Conservation (phyloP, 2,888 invertebrate genomes). For the Nomada goodeniana region DNA sequence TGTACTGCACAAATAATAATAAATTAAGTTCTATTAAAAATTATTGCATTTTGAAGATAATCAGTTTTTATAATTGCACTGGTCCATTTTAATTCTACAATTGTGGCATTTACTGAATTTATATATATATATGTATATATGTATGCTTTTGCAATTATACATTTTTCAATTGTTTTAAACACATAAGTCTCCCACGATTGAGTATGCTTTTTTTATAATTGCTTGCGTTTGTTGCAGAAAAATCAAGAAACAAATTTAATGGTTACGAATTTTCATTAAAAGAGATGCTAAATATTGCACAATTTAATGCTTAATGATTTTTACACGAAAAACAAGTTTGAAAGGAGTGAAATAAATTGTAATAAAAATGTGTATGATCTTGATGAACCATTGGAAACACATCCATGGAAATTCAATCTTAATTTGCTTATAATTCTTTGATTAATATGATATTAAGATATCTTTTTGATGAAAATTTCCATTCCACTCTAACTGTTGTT, state of each 20-base stretch:
- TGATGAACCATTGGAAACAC: too few relatives aligned
- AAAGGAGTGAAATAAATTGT: background rate
- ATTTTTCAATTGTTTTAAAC: conserved; percentile 36
- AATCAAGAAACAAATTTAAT: conserved; percentile 28
- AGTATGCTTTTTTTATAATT: background rate
- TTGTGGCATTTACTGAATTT: conserved; percentile 34
- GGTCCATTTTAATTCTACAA: conserved; percentile 61
- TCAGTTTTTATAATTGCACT: conserved; percentile 44
- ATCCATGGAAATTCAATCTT: too few relatives aligned
- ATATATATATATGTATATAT: conserved; percentile 7
- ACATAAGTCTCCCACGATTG: background rate
- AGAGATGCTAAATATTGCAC: conserved; percentile 1
- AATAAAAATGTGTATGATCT: too few relatives aligned
- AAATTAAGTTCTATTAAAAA: conserved; percentile 23
- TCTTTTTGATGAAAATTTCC: too few relatives aligned
- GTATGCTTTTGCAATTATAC: background rate
- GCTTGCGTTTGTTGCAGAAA: conserved; percentile 14
- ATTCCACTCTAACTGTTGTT: background rate
- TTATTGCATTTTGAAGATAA: conserved; percentile 26
- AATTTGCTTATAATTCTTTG: too few relatives aligned
- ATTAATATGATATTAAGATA: too few relatives aligned
- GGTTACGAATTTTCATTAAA: conserved; percentile 16
- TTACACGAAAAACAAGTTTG: background rate
- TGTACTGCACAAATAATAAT: conserved; percentile 30
- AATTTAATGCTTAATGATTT: background rate